Evolutionary conservation across 2,113 vertebrate species (phyloP).

Genomic region (Ahaetulla prasina): DNA sequence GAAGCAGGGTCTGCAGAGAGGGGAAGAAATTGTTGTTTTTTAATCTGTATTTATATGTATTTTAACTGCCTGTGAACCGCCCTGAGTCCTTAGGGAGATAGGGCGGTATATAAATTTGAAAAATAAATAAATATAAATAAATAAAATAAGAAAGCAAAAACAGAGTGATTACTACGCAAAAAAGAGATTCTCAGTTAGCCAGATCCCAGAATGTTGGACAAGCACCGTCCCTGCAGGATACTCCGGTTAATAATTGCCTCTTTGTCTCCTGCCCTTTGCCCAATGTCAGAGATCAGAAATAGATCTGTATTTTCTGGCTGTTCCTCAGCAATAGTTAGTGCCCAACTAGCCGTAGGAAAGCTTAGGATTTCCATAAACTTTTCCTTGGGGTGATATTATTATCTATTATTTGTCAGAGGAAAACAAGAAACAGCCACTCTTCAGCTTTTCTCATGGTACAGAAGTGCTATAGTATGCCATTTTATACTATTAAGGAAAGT

Average conservation of each 20-base stretch:
- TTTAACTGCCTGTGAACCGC: too few relatives aligned
- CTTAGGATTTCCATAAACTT: background rate
- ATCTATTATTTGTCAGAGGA: background rate
- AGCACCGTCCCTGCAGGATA: background rate
- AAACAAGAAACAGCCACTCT: background rate
- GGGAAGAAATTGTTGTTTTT: too few relatives aligned
- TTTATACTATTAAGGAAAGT: background rate
- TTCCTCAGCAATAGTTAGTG: background rate
- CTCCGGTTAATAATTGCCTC: background rate
- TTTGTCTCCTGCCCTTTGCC: background rate
- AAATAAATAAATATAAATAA: too few relatives aligned
- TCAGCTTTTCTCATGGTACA: background rate
- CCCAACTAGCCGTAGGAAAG: background rate
- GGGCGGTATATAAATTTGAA: too few relatives aligned
- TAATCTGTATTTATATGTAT: too few relatives aligned
- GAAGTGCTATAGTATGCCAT: background rate
- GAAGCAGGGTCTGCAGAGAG: background rate
- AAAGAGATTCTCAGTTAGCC: background rate
- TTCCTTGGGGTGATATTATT: background rate
- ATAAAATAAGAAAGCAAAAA: background rate
- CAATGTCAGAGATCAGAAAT: background rate
- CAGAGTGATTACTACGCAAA: background rate
- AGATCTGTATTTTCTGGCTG: background rate
- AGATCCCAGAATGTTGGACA: background rate
- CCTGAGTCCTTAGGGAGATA: too few relatives aligned